Percentiles rank a stretch among this genome's conserved stretches.
Conservation (phyloP, 2,888 invertebrate genomes). For the Diloba caeruleocephala region DNA sequence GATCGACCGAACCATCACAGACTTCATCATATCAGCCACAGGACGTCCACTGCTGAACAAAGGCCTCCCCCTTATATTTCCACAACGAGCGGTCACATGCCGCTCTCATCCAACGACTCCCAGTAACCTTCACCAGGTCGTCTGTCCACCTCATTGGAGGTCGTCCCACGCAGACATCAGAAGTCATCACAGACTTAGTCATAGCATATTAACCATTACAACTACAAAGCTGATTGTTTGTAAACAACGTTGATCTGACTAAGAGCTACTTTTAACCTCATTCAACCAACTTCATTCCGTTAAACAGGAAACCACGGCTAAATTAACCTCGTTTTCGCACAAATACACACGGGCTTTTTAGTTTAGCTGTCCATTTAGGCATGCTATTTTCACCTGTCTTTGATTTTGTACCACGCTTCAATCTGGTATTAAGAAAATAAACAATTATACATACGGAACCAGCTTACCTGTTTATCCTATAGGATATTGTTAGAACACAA, state of each 20-base stretch:
- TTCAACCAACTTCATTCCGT: conserved; percentile 7
- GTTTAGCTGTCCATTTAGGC: background rate
- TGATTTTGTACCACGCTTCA: background rate
- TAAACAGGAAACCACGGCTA: conserved; percentile 5
- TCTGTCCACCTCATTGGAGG: no score
- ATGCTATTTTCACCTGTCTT: background rate
- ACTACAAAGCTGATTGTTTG: conserved; percentile 20
- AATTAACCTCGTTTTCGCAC: conserved; percentile 6
- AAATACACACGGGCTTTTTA: background rate
- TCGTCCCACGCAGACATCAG: no score
- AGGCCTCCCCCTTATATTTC: no score
- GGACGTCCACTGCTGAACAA: no score
- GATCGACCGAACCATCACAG: no score
- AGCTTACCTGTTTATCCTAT: no score
- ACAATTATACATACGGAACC: no score
- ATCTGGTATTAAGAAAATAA: background rate
- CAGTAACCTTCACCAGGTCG: no score
- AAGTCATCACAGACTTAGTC: conserved; percentile 5
- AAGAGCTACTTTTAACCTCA: conserved; percentile 23
- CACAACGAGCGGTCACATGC: no score
- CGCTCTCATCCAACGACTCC: no score
- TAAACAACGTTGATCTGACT: conserved; percentile 35
- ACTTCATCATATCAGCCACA: no score
- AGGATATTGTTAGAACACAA: no score
- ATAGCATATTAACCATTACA: conserved; percentile 5